Evolutionary conservation across 2,888 invertebrate species (phyloP).

Genomic region (Polyommatus iphigenia): DNA sequence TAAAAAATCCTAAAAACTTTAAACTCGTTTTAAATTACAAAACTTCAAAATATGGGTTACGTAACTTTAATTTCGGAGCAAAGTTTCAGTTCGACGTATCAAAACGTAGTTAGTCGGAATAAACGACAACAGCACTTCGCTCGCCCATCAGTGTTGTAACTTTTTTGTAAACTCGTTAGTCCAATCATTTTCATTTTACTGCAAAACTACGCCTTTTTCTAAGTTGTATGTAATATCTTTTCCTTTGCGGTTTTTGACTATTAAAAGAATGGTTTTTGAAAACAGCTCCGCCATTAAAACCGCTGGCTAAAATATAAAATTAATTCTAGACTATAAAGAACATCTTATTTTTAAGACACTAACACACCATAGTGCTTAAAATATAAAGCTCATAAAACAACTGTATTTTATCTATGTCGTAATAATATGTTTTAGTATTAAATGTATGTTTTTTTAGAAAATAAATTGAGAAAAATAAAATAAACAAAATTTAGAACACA

Average conservation of each 20-base stretch:
- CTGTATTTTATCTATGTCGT: no score
- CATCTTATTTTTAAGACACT: no score
- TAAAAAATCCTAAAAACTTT: no score
- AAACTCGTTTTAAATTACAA: neutral
- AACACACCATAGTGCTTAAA: no score
- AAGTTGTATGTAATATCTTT: neutral
- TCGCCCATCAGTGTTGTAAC: neutral
- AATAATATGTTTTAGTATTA: no score
- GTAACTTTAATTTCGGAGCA: constrained; percentile 6
- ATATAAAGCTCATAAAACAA: no score
- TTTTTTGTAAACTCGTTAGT: constrained; percentile 20
- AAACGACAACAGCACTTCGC: neutral
- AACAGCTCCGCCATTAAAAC: no score
- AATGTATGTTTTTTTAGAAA: no score
- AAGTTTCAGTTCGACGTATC: constrained; percentile 5
- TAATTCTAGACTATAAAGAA: neutral
- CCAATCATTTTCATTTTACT: constrained; percentile 3
- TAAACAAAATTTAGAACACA: neutral
- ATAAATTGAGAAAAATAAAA: no score
- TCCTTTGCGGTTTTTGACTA: no score
- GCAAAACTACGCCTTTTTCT: neutral
- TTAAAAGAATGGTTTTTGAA: no score
- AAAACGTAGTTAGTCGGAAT: constrained; percentile 7
- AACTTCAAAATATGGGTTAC: neutral
- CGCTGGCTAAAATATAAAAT: neutral